A percentile compares a stretch with the other conserved stretches of the same genome.
phyloP scores from a whole-genome alignment of 2,113 vertebrate genomes.

The Sarotherodon lohbergeri region DNA sequence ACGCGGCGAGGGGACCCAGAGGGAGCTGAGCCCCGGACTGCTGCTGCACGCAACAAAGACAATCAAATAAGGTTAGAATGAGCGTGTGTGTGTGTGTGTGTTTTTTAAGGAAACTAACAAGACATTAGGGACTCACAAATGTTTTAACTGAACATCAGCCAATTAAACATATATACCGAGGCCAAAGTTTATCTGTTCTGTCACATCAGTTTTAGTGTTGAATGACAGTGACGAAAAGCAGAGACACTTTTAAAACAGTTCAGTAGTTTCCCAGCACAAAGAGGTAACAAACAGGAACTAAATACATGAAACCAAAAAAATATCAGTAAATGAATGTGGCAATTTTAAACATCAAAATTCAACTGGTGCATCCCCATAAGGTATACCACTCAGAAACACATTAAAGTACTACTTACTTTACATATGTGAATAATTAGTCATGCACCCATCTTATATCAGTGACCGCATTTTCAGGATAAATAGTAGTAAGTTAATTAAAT shows the following conservation, averaged over 20 bases:
- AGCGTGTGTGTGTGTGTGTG: not conserved
- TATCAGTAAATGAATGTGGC: not conserved
- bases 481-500: slow-evolving; percentile 45
- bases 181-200: not conserved
- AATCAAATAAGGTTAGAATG: not conserved
- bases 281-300: not conserved
- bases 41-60: slow-evolving; percentile 13
- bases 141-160: not conserved
- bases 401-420: not conserved
- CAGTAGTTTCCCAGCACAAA: not conserved
- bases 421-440: not conserved
- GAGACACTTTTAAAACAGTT: not conserved
- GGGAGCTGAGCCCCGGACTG: slow-evolving; percentile 42
- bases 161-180: not conserved
- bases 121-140: not conserved
- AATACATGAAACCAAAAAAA: not conserved
- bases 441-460: not conserved
- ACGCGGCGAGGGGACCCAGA: slow-evolving; percentile 44
- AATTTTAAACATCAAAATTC: not conserved
- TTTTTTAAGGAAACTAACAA: not conserved
- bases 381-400: not conserved
- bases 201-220: not conserved
- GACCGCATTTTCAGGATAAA: slow-evolving; percentile 49
- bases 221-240: not conserved
- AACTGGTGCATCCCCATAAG: not conserved